Conservation (phyloP, 2,888 invertebrate genomes). For the Ophonus ardosiacus region DNA sequence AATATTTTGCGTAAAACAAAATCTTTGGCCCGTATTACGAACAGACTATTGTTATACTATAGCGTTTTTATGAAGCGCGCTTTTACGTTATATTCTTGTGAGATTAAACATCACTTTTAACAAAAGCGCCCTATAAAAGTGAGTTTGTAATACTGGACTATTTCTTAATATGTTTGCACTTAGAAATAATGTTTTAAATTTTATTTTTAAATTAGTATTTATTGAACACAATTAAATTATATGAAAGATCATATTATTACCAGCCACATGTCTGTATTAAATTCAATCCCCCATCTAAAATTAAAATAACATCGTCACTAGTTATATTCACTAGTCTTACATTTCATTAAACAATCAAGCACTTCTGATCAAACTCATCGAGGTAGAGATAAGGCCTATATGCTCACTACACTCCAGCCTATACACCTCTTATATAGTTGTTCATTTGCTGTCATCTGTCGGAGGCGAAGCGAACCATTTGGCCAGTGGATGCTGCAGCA, state of each 20-base stretch:
- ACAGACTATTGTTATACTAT: too few relatives aligned
- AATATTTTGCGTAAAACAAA: too few relatives aligned
- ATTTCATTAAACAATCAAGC: conserved; percentile 34
- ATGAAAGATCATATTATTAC: neutral
- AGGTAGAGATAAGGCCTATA: conserved; percentile 1
- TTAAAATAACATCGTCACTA: conserved; percentile 1
- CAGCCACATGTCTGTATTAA: neutral
- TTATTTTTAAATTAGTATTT: neutral
- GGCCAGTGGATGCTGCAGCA: neutral
- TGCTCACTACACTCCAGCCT: too few relatives aligned
- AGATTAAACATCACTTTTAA: too few relatives aligned
- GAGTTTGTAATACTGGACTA: too few relatives aligned
- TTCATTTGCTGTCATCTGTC: conserved; percentile 58
- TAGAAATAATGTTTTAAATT: neutral
- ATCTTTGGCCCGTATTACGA: too few relatives aligned
- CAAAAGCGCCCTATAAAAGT: too few relatives aligned
- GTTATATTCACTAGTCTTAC: conserved; percentile 22
- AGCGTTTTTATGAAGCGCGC: too few relatives aligned
- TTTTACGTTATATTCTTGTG: too few relatives aligned
- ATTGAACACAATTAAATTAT: neutral
- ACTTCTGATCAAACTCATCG: neutral
- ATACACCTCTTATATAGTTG: conserved; percentile 13
- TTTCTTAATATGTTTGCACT: too few relatives aligned
- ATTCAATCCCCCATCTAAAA: conserved; percentile 4
- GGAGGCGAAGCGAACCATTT: conserved; percentile 28